Evolutionary conservation across 1,140 invertebrate genomes (phyloP).

Genomic region (Magallana angulata): DNA sequence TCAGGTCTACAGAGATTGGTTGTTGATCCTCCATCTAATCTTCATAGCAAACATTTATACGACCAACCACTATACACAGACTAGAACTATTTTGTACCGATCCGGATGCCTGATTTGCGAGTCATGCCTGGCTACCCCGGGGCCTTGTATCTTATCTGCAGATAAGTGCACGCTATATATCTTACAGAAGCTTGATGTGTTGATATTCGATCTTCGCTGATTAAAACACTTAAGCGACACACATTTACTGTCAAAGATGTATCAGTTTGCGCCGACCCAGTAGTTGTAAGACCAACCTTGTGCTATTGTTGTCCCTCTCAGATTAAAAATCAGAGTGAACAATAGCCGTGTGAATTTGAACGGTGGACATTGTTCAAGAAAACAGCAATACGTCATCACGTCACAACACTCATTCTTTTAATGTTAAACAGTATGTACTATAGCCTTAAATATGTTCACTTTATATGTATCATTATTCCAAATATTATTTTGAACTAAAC

Average conservation of each 20-base stretch:
- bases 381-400: too few species aligned
- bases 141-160: not conserved
- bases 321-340: too few species aligned
- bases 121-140: constrained; percentile 9
- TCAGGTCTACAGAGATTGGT: not conserved
- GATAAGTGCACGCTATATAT: constrained; percentile 1
- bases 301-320: too few species aligned
- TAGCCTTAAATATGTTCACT: too few species aligned
- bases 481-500: too few species aligned
- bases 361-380: too few species aligned
- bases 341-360: too few species aligned
- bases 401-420: too few species aligned
- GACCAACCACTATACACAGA: too few species aligned
- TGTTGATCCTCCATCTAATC: constrained; percentile 5
- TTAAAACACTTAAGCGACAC: constrained; percentile 2
- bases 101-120: constrained; percentile 23
- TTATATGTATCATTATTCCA: too few species aligned
- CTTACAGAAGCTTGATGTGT: not conserved
- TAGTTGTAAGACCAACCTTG: too few species aligned
- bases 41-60: not conserved
- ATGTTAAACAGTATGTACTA: too few species aligned
- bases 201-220: constrained; percentile 5
- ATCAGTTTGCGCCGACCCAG: not conserved
- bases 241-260: not conserved
- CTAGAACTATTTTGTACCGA: not conserved